These are phyloP conservation scores for Pyrochroa serraticornis DNA, from an alignment of 2,888 invertebrate species.

Conservation along the genomic window DNA sequence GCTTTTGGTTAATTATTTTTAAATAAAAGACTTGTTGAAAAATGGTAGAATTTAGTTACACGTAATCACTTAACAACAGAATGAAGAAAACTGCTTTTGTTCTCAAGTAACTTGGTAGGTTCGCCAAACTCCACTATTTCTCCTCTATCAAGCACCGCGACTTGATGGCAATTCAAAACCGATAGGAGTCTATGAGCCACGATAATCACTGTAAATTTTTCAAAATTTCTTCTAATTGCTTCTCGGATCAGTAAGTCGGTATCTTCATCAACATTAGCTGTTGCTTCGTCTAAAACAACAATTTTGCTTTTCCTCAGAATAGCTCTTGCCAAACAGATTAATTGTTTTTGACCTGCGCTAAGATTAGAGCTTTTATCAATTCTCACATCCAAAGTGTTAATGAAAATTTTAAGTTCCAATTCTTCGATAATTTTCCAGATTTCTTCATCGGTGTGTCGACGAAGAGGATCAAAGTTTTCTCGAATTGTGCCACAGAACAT, in stretches of 20 bases:
- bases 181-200: slow-evolving; percentile 85
- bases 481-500: slow-evolving; percentile 84
- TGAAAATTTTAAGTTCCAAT: slow-evolving; percentile 73
- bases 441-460: slow-evolving; percentile 73
- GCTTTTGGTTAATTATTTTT: no score
- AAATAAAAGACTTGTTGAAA: no score
- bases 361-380: slow-evolving; percentile 67
- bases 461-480: slow-evolving; percentile 86
- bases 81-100: slow-evolving; percentile 31
- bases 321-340: slow-evolving; percentile 71
- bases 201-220: slow-evolving; percentile 78
- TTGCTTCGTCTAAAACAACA: slow-evolving; percentile 69
- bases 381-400: slow-evolving; percentile 67
- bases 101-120: slow-evolving; percentile 60
- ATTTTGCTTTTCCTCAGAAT: slow-evolving; percentile 56
- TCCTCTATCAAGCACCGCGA: slow-evolving; percentile 81
- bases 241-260: slow-evolving; percentile 78
- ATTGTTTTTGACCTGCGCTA: slow-evolving; percentile 64
- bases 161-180: slow-evolving; percentile 83
- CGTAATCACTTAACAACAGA: slow-evolving; percentile 3
- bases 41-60: no score
- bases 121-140: slow-evolving; percentile 76
- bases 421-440: slow-evolving; percentile 84
- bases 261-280: slow-evolving; percentile 79
- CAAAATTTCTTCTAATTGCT: slow-evolving; percentile 76